Conservation (phyloP, 2,888 invertebrate genomes). For the Morpho deidamia region DNA sequence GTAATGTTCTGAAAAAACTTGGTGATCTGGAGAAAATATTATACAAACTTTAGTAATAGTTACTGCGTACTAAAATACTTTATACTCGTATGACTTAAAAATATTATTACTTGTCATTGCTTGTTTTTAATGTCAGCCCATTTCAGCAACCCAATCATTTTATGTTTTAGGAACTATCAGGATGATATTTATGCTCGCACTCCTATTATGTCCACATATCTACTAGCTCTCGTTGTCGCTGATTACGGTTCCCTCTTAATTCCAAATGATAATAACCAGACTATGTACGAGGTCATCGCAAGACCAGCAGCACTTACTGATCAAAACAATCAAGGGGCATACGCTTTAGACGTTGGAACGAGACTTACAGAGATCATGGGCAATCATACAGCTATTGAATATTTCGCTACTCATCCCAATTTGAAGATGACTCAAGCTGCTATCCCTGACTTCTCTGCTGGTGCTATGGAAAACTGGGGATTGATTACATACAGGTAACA, state of each 20-base stretch:
- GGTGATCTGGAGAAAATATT: too few relatives aligned
- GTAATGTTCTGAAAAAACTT: too few relatives aligned
- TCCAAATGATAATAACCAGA: conserved; percentile 2
- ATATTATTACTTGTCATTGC: too few relatives aligned
- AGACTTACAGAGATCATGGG: conserved; percentile 68
- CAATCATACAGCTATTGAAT: conserved; percentile 73
- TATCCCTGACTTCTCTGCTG: conserved; percentile 86
- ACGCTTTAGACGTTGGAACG: conserved; percentile 60
- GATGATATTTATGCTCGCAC: conserved; percentile 57
- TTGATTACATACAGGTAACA: conserved; percentile 84
- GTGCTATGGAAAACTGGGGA: conserved; percentile 94
- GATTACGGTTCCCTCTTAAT: conserved; percentile 60
- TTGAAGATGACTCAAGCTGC: conserved; percentile 84
- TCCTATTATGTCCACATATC: conserved; percentile 81
- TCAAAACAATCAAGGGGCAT: conserved; percentile 45
- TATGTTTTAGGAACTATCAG: conserved; percentile 37
- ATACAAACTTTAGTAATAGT: too few relatives aligned
- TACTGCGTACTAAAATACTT: too few relatives aligned
- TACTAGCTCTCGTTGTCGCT: conserved; percentile 83
- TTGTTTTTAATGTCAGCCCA: too few relatives aligned
- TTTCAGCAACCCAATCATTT: not conserved
- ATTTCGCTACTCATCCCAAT: conserved; percentile 60
- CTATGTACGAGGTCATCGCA: conserved; percentile 63
- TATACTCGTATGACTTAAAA: too few relatives aligned
- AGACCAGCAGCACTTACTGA: conserved; percentile 52